Base-by-base conservation (phyloP, 2,888 invertebrate species). In the Sylvicola cinctus region DNA sequence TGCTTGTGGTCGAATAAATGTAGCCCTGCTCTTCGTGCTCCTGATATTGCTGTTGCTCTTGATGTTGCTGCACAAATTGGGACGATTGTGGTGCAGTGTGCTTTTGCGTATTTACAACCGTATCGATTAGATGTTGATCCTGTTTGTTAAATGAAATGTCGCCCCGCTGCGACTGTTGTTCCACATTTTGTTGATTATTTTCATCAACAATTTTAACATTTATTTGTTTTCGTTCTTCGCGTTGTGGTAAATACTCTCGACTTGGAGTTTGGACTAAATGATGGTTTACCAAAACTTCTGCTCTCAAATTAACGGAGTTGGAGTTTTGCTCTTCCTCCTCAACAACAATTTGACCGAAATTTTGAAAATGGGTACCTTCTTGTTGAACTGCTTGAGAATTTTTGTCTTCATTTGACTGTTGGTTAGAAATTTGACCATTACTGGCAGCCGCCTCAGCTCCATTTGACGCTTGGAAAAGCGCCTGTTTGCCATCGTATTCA, bases 131-230 rank as follows among this genome's bases (percentile, higher is more conserved):
- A 20, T 20, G 20, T 20, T 20, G 20, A 20, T 20, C 20, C 20
- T 20, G 20, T 20, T 20, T 8, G 20, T 20, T 20, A 8, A 20
- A 20, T 20, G 20, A 6, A 8, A 20, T 20, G 20, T 20, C 20
- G 20, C 20, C 20, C 8, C 20, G 20, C 8, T 20, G 20, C 5
- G 20, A 8, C 8, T 20, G 20, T 20, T 20, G 20, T 8, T 40
- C 35, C 4, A 33, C 15, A 26, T 13, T 35, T 17, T 38, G 37
- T 12, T 35, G 35, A 3, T 35, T 20, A 27, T 38, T 38, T 49
- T 45, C 2, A 51, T 40, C 16, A 13, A 32, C 25, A 15, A 52
- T 52, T 32, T 51, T 49, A 1, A 52, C 47, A 43, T 53, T 54
- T 23, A 52, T 47, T 37, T 50, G 46, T 23, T 44, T 48, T 17